These are phyloP conservation scores for Halcyon smyrnensis DNA, from an alignment of 2,797 vertebrate genomes.

Conservation along the genomic window DNA sequence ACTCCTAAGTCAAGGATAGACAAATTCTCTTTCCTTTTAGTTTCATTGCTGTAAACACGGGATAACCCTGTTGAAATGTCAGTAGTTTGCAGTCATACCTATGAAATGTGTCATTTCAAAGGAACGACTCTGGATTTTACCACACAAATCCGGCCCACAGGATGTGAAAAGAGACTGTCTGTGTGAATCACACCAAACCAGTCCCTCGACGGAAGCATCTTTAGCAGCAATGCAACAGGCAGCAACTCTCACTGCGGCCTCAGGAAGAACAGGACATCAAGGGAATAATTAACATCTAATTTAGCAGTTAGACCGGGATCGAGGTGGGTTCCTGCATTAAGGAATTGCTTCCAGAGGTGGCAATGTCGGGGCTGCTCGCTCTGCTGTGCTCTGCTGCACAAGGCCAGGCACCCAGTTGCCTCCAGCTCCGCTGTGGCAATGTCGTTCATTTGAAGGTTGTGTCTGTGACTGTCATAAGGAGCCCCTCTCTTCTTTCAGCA, in stretches of 20 bases:
- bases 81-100: not conserved
- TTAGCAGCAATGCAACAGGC: not conserved
- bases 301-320: not conserved
- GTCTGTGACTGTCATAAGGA: not conserved
- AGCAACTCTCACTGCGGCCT: not conserved
- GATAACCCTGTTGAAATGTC: not conserved
- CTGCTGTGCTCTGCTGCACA: not conserved
- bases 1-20: not conserved
- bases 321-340: not conserved
- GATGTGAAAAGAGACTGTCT: not conserved
- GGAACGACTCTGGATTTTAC: not conserved
- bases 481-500: not conserved
- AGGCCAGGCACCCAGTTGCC: not conserved
- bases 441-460: not conserved
- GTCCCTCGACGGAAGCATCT: not conserved
- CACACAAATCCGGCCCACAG: not conserved
- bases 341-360: not conserved
- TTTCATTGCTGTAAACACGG: conserved; percentile 6
- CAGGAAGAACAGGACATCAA: not conserved
- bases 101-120: not conserved
- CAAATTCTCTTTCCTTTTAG: not conserved
- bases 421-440: not conserved
- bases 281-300: not conserved
- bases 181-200: not conserved
- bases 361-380: not conserved